Conservation (phyloP, 1,140 invertebrate genomes). For the Leptinotarsa texana region DNA sequence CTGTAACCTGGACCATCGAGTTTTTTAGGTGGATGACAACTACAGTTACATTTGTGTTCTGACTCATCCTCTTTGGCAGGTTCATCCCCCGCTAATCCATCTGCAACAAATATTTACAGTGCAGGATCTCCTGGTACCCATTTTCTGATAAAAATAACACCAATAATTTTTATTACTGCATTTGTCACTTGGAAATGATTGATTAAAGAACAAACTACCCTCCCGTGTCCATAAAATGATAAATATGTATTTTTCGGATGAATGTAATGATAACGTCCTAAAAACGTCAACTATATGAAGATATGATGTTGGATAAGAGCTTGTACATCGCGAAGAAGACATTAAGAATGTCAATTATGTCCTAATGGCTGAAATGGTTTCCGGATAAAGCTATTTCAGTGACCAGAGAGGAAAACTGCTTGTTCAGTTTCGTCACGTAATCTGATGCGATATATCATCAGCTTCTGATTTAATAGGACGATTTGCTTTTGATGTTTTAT, state of each 20-base stretch:
- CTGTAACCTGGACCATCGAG: conserved; percentile 41
- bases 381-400: conserved; percentile 16
- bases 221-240: neutral
- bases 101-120: conserved; percentile 29
- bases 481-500: conserved; percentile 19
- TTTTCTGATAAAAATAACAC: neutral
- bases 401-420: conserved; percentile 9
- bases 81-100: conserved; percentile 35
- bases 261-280: conserved; percentile 5
- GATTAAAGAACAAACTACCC: neutral
- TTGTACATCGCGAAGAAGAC: conserved; percentile 9
- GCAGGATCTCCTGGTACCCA: neutral
- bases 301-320: conserved; percentile 1
- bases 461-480: conserved; percentile 18
- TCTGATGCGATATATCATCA: conserved; percentile 18
- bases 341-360: conserved; percentile 20
- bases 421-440: conserved; percentile 16
- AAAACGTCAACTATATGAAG: conserved; percentile 3
- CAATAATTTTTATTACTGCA: neutral
- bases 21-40: conserved; percentile 30
- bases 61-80: conserved; percentile 35
- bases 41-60: conserved; percentile 38
- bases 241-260: neutral
- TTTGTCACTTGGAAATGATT: neutral
- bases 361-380: conserved; percentile 10